Conservation (phyloP, 2,797 vertebrate genomes). For the Coracias cyanogaster region DNA sequence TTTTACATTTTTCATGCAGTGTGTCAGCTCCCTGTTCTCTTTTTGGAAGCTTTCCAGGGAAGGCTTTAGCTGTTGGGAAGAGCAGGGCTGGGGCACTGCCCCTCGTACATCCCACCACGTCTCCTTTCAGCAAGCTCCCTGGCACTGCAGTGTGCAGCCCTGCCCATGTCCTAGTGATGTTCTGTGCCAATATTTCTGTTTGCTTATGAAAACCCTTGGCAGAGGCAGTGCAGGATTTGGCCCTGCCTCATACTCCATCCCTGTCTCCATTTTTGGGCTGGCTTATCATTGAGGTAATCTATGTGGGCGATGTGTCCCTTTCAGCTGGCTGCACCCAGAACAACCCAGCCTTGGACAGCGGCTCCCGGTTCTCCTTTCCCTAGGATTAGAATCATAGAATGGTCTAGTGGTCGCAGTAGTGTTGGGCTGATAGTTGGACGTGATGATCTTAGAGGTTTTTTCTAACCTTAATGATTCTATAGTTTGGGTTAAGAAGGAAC, state of each 20-base stretch:
- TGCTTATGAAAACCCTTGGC: background rate
- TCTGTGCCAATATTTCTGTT: background rate
- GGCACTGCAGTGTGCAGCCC: accelerated
- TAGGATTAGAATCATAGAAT: background rate
- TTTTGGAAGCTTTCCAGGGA: background rate
- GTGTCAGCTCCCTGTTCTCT: background rate
- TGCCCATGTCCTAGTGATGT: accelerated
- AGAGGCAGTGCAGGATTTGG: background rate
- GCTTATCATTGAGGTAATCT: background rate
- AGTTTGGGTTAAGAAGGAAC: background rate
- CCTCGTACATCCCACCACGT: accelerated
- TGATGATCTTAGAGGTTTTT: no score
- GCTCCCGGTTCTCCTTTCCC: background rate
- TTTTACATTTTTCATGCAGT: background rate
- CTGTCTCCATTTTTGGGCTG: background rate
- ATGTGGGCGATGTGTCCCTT: accelerated
- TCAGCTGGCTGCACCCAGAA: background rate
- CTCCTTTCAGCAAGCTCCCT: background rate
- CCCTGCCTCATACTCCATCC: background rate
- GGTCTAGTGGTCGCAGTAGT: background rate
- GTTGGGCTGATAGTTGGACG: no score
- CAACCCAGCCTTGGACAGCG: background rate
- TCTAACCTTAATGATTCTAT: no score
- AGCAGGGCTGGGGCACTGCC: background rate
- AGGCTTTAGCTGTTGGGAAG: background rate